Evolutionary conservation across 1,140 invertebrate genomes (phyloP).

Genomic region (Pseudomyrmex pallidus): DNA sequence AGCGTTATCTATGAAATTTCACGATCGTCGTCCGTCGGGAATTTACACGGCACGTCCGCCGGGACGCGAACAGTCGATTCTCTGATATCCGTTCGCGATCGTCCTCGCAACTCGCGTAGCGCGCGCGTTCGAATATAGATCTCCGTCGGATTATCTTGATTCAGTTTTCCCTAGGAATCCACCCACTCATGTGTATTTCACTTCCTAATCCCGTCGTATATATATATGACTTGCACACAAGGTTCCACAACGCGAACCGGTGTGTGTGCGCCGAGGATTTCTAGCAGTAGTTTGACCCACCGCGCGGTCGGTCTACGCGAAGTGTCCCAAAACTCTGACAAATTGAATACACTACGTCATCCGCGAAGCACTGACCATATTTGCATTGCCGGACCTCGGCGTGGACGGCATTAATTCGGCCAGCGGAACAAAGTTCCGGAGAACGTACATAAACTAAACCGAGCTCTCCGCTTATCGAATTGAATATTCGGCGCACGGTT

Average conservation of each 20-base stretch:
- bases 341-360: constrained; percentile 40
- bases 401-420: constrained; percentile 53
- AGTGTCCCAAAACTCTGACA: constrained; percentile 58
- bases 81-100: constrained; percentile 14
- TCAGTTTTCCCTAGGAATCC: constrained; percentile 44
- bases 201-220: constrained; percentile 56
- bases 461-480: constrained; percentile 36
- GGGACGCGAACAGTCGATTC: neutral
- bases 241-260: neutral
- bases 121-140: constrained; percentile 10
- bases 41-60: constrained; percentile 6
- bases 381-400: constrained; percentile 45
- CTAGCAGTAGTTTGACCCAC: constrained; percentile 42
- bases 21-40: neutral
- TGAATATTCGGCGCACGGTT: constrained; percentile 34
- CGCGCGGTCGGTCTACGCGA: constrained; percentile 8
- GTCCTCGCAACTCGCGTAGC: neutral
- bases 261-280: constrained; percentile 51
- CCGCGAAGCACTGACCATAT: constrained; percentile 21
- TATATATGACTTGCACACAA: constrained; percentile 58
- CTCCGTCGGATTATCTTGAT: constrained; percentile 55
- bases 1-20: constrained; percentile 15
- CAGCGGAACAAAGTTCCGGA: constrained; percentile 38
- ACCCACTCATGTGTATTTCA: constrained; percentile 58
- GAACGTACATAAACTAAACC: constrained; percentile 27